Conservation (phyloP, 35 echinoderm and acorn worm species). For the Apostichopus parvimensis region DNA sequence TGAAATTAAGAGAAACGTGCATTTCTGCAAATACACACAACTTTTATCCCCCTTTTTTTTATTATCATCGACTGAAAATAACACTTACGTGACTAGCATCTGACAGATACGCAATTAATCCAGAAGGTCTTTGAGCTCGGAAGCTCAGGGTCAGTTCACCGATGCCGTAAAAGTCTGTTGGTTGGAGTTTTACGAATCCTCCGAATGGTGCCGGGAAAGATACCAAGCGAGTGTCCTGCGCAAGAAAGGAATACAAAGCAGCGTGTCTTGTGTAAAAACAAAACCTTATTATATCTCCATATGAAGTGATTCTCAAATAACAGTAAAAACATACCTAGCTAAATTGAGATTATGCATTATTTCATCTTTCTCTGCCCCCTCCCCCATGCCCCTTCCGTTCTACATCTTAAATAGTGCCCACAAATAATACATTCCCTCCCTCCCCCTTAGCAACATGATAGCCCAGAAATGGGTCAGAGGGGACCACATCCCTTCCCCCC, state of each 20-base stretch:
- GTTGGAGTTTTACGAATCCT: constrained; percentile 51
- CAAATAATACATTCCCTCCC: background rate
- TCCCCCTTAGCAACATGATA: background rate
- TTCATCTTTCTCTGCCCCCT: background rate
- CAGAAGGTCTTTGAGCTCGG: constrained; percentile 58
- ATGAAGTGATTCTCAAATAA: too few species aligned
- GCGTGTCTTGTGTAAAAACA: constrained; percentile 19
- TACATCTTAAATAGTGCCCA: background rate
- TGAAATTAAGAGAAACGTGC: too few species aligned
- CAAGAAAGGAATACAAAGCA: background rate
- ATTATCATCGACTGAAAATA: too few species aligned
- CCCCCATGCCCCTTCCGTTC: background rate
- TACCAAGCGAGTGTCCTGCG: constrained; percentile 54
- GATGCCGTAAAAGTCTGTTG: constrained; percentile 38
- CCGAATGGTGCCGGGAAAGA: constrained; percentile 66
- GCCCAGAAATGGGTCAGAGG: too few species aligned
- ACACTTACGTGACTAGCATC: constrained; percentile 61
- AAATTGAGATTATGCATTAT: too few species aligned
- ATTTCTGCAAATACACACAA: too few species aligned
- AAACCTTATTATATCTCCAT: too few species aligned
- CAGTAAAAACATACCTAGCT: too few species aligned
- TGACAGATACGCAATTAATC: constrained; percentile 66
- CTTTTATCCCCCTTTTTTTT: too few species aligned
- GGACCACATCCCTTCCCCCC: too few species aligned
- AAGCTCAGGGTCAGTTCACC: constrained; percentile 59